A percentile compares a stretch with the other conserved stretches of the same genome.
phyloP scores from a whole-genome alignment of 2,888 invertebrate species.

The Parasteatoda lunata region DNA sequence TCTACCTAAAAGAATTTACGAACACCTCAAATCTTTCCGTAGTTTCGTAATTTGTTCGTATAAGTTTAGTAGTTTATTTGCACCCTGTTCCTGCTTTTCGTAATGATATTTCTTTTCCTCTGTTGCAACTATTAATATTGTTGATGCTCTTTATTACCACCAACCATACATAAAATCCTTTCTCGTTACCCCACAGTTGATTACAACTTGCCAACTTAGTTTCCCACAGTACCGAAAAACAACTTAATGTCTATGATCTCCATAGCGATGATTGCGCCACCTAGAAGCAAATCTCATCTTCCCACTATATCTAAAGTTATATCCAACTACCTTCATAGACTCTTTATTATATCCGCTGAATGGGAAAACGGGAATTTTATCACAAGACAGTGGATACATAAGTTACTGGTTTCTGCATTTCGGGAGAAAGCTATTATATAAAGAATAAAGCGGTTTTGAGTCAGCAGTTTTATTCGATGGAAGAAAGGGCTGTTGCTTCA shows the following conservation, averaged over 20 bases:
- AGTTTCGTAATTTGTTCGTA: too few relatives aligned
- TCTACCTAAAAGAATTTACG: too few relatives aligned
- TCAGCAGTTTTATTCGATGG: constrained; percentile 15
- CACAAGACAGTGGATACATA: background rate
- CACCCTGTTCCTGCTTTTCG: too few relatives aligned
- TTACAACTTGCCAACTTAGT: background rate
- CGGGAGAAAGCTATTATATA: constrained; percentile 15
- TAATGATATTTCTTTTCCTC: too few relatives aligned
- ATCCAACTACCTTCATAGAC: background rate
- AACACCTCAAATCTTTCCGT: too few relatives aligned
- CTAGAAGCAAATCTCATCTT: background rate
- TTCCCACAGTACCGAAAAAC: background rate
- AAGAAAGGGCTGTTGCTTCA: background rate
- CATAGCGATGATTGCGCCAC: background rate
- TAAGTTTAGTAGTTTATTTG: too few relatives aligned
- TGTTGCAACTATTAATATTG: too few relatives aligned
- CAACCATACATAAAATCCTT: too few relatives aligned
- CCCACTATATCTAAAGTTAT: constrained; percentile 1
- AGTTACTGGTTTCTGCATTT: background rate
- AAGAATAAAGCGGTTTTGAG: constrained; percentile 36
- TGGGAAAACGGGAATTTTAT: constrained; percentile 7
- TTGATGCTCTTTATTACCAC: too few relatives aligned
- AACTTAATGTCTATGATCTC: constrained; percentile 3
- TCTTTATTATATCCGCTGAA: background rate
- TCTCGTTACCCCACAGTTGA: too few relatives aligned